Base-by-base conservation (phyloP, 2,888 invertebrate species). In the Epistrophe eligans region DNA sequence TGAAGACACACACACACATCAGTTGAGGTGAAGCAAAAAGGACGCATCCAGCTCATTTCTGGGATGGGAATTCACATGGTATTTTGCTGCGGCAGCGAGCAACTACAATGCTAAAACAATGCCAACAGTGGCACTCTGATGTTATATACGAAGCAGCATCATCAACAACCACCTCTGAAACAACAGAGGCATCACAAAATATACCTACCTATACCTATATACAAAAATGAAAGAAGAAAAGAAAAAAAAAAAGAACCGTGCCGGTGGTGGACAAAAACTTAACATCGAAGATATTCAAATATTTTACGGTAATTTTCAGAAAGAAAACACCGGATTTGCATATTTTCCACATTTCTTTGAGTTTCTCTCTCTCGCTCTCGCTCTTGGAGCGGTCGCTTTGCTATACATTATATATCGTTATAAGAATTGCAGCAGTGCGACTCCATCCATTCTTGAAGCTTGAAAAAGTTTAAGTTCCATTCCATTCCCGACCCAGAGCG, bases 271-370 rank as follows among this genome's bases (percentile, higher is more conserved):
- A 88, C 76, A 72, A 15, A 84, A 88, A 82, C 82, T 89, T 89
- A 90, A 84, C 80, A 89, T 88, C 79, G 89, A 79, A 88, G 87
- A 84, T 84, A 88, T 88, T 88, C 88, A 84, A 88, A 88, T 84
- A 88, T 84, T 88, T 88, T 84, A 88, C 88, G 84, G 88, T 88
- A 89, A 83, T 84, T 88, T 84, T 79, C 71, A 72, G 83, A 87
- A 81, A 79, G 82, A 88, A 89, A 89, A 88, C 77, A 80, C 50
- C 79, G 83, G 64, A 84, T 88, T 88, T 88, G 84, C 88, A 88
- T 88, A 88, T 88, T 88, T 88, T 88, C 70, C 88, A 88, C 84
- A 84, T 88, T 84, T 84, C 80, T 84, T 62, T 15, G 38, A 67
- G 57, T 45, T 64, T 57, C 64, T 64, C 77, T 50, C 81, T 24